phyloP scores from a whole-genome alignment of 2,797 vertebrate species.

The Oryzias sinensis region DNA sequence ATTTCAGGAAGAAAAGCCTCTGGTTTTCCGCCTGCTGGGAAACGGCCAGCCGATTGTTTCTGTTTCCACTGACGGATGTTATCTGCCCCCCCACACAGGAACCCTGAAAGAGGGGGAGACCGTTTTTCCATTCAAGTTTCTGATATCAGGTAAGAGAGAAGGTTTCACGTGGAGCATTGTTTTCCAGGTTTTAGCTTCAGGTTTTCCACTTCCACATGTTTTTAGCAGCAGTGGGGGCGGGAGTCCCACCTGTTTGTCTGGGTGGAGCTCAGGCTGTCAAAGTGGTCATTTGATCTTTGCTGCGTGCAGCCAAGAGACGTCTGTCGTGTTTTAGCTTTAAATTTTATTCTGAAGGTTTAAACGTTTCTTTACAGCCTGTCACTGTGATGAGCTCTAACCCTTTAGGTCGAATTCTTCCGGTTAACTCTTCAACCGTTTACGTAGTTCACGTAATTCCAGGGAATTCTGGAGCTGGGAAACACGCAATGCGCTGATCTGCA shows the following conservation, averaged over 20 bases:
- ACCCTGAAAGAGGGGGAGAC: slow-evolving; percentile 88
- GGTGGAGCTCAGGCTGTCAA: not conserved
- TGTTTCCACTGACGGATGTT: slow-evolving; percentile 26
- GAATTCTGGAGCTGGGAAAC: no score
- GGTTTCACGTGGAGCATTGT: slow-evolving; percentile 13
- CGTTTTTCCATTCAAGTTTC: slow-evolving; percentile 92
- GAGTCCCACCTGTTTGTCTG: slow-evolving; percentile 12
- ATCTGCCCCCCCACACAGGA: slow-evolving; percentile 72
- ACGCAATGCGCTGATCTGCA: no score
- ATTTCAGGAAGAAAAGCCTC: not conserved
- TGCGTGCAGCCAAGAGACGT: no score
- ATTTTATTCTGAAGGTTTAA: no score
- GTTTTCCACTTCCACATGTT: not conserved
- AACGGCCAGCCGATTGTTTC: slow-evolving; percentile 42
- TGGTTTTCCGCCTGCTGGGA: slow-evolving; percentile 4
- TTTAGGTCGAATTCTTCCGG: no score
- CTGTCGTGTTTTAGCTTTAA: no score
- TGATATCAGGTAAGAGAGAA: slow-evolving; percentile 85
- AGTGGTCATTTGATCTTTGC: no score
- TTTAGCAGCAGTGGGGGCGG: slow-evolving; percentile 1
- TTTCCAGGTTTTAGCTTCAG: slow-evolving; percentile 13
- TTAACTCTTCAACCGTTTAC: no score
- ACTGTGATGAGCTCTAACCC: no score
- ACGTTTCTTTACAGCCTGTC: no score
- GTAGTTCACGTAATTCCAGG: no score